phyloP scores from a whole-genome alignment of 2,797 vertebrate species.

The Chlorospingus flavigularis region DNA sequence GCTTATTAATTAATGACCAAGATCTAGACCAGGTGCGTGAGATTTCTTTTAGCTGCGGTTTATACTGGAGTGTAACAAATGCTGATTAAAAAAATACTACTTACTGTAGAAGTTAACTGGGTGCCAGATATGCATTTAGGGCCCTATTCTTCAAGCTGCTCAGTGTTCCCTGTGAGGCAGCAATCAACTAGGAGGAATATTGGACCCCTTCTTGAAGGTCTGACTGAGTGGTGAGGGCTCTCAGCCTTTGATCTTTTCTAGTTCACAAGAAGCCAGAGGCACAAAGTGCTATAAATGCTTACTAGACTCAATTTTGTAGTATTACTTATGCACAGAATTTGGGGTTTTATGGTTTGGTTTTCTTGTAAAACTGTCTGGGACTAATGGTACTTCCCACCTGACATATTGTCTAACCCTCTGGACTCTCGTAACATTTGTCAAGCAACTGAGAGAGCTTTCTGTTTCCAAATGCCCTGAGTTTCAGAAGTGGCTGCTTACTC shows the following conservation, averaged over 20 bases:
- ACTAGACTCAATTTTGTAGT: slow-evolving; percentile 42
- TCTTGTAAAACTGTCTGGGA: slow-evolving; percentile 22
- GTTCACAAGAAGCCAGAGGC: background rate
- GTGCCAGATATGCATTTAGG: slow-evolving; percentile 20
- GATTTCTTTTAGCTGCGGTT: background rate
- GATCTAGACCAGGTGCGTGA: background rate
- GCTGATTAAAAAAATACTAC: slow-evolving; percentile 1
- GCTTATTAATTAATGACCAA: background rate
- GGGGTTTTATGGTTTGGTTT: slow-evolving; percentile 7
- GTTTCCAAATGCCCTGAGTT: background rate
- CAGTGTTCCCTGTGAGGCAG: slow-evolving; percentile 3
- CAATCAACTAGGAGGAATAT: background rate
- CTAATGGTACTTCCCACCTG: slow-evolving; percentile 33
- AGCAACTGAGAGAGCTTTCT: slow-evolving; percentile 1
- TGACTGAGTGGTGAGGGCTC: background rate
- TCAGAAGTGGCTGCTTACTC: background rate
- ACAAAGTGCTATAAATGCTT: slow-evolving; percentile 30
- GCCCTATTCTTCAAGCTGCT: background rate
- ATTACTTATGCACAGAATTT: slow-evolving; percentile 26
- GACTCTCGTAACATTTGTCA: background rate
- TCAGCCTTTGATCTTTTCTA: slow-evolving; percentile 46
- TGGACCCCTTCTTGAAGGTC: slow-evolving; percentile 16
- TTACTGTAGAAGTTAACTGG: slow-evolving; percentile 3
- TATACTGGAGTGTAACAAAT: background rate
- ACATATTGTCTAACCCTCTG: slow-evolving; percentile 6